Evolutionary conservation across 2,888 invertebrate genomes (phyloP).

Genomic region (Keiferia lycopersicella): DNA sequence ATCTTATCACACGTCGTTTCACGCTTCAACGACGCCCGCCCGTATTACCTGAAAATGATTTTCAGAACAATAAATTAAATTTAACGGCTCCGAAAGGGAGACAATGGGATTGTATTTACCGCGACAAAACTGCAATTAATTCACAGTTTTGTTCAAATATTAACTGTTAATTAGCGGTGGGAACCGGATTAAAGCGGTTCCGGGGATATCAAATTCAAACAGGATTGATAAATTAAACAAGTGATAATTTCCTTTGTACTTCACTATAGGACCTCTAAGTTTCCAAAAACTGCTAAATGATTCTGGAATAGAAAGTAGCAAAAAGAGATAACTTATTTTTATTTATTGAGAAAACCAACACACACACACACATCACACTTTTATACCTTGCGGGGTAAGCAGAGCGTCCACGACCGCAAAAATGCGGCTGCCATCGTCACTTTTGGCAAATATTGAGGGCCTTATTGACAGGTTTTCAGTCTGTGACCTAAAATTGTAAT

Average conservation of each 20-base stretch:
- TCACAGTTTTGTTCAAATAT: slow-evolving; percentile 45
- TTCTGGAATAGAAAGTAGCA: not conserved
- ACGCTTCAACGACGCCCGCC: slow-evolving; percentile 13
- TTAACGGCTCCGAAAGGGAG: slow-evolving; percentile 37
- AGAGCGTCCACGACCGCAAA: too few relatives aligned
- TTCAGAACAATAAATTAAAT: slow-evolving; percentile 44
- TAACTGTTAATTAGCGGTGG: slow-evolving; percentile 41
- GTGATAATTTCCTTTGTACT: slow-evolving; percentile 17
- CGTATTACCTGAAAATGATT: slow-evolving; percentile 41
- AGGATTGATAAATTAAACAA: slow-evolving; percentile 19
- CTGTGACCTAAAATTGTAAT: too few relatives aligned
- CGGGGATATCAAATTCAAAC: slow-evolving; percentile 23
- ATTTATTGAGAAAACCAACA: too few relatives aligned
- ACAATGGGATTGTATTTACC: slow-evolving; percentile 38
- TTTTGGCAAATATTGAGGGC: too few relatives aligned
- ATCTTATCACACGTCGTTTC: not conserved
- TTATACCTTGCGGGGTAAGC: too few relatives aligned
- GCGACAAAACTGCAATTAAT: slow-evolving; percentile 49
- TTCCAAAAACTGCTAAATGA: not conserved
- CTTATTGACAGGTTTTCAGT: too few relatives aligned
- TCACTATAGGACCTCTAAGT: not conserved
- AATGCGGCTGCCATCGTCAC: too few relatives aligned
- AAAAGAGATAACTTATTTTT: too few relatives aligned
- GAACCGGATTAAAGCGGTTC: slow-evolving; percentile 26
- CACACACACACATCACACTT: too few relatives aligned